phyloP scores from a whole-genome alignment of 1,140 invertebrate species.

The Achroia grisella region DNA sequence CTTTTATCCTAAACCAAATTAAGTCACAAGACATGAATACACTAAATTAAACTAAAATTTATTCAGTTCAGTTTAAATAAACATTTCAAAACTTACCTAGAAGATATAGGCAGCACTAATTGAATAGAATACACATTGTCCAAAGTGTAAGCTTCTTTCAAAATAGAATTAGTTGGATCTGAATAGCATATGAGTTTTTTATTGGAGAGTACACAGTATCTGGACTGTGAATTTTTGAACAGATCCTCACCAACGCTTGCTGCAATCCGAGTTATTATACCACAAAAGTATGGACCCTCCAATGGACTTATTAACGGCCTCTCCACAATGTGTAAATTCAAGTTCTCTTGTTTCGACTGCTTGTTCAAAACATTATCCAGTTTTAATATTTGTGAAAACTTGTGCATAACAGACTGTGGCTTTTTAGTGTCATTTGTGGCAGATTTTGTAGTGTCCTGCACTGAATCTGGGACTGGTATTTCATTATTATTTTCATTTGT shows the following conservation, averaged over 20 bases:
- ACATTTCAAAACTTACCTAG: constrained; percentile 32
- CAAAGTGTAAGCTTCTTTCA: constrained; percentile 52
- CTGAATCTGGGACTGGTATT: neutral
- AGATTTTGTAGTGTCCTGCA: constrained; percentile 11
- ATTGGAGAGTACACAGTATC: constrained; percentile 53
- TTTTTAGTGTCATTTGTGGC: neutral
- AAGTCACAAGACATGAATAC: no score
- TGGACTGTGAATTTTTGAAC: constrained; percentile 52
- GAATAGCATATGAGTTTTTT: constrained; percentile 59
- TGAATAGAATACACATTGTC: constrained; percentile 56
- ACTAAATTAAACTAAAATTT: no score
- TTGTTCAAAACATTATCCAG: constrained; percentile 44
- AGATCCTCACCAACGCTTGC: constrained; percentile 53
- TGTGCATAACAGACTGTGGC: constrained; percentile 38
- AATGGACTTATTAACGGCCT: constrained; percentile 36
- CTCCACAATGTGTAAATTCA: constrained; percentile 38
- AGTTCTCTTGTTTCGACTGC: constrained; percentile 20
- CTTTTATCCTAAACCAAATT: no score
- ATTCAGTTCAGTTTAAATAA: no score
- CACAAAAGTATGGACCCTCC: constrained; percentile 42
- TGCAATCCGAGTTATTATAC: constrained; percentile 45
- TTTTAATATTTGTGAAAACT: constrained; percentile 52
- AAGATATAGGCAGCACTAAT: constrained; percentile 53
- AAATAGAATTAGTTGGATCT: constrained; percentile 44
- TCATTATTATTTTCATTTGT: no score